Evolutionary conservation across 2,888 invertebrate species (phyloP).

Genomic region (Spilarctia lutea): DNA sequence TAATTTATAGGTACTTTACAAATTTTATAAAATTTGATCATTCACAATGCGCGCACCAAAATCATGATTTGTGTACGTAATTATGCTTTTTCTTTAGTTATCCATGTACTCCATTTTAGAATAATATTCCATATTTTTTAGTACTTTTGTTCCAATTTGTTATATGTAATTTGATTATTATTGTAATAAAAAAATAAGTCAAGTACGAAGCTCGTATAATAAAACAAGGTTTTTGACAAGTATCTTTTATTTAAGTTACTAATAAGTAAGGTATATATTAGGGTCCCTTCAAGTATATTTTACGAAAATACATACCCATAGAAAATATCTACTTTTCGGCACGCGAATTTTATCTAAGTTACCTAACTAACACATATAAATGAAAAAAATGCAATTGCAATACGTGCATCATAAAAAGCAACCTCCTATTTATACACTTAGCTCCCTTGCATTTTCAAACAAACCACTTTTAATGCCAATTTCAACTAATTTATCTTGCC

Average conservation of each 20-base stretch:
- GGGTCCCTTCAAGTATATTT: conserved; percentile 72
- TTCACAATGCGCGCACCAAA: conserved; percentile 37
- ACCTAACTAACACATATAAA: conserved; percentile 34
- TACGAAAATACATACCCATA: conserved; percentile 50
- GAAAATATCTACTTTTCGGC: conserved; percentile 59
- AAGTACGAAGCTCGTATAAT: conserved; percentile 54
- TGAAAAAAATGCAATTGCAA: conserved; percentile 55
- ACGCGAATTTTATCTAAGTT: conserved; percentile 46
- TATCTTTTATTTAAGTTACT: conserved; percentile 52
- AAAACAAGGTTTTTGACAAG: conserved; percentile 59
- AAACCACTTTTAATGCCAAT: conserved; percentile 52
- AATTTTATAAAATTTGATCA: conserved; percentile 5
- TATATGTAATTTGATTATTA: conserved; percentile 47
- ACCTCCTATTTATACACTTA: conserved; percentile 33
- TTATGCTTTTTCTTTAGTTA: conserved; percentile 45
- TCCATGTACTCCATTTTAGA: conserved; percentile 66
- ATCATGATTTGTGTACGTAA: conserved; percentile 35
- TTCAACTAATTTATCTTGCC: conserved; percentile 7
- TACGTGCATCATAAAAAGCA: conserved; percentile 67
- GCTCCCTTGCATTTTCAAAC: conserved; percentile 49
- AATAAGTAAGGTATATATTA: conserved; percentile 56
- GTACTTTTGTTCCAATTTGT: conserved; percentile 62
- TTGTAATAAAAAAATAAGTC: conserved; percentile 34
- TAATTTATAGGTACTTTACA: conserved; percentile 38
- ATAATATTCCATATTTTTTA: conserved; percentile 66